Conservation (phyloP, 2,888 invertebrate species). For the Seladonia tumulorum region DNA sequence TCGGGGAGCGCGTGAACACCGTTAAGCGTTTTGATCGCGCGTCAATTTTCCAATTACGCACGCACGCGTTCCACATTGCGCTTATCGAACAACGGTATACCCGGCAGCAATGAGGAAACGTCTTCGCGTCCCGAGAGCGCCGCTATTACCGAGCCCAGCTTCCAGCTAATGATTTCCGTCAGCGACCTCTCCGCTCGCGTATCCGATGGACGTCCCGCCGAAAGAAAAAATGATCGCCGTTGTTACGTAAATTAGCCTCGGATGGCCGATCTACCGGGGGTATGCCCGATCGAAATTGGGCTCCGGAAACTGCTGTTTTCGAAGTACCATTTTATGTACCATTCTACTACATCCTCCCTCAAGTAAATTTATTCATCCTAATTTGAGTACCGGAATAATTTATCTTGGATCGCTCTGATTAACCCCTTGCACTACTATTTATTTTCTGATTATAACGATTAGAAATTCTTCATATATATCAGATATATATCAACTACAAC, state of each 20-base stretch:
- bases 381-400: too few relatives aligned
- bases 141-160: conserved; percentile 55
- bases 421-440: too few relatives aligned
- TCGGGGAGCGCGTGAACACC: conserved; percentile 52
- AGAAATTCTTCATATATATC: too few relatives aligned
- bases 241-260: conserved; percentile 13
- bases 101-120: conserved; percentile 76
- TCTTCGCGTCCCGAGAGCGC: conserved; percentile 47
- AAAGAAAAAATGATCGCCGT: conserved; percentile 26
- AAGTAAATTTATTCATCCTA: too few relatives aligned
- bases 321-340: too few relatives aligned
- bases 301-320: neutral
- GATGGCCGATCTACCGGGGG: neutral
- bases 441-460: too few relatives aligned
- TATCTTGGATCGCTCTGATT: too few relatives aligned
- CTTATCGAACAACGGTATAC: conserved; percentile 76
- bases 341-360: too few relatives aligned
- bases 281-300: neutral
- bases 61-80: conserved; percentile 69
- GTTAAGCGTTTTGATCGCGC: conserved; percentile 70
- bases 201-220: conserved; percentile 33
- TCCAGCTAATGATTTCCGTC: conserved; percentile 73
- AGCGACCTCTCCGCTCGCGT: conserved; percentile 45
- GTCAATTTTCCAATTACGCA: conserved; percentile 76
- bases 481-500: too few relatives aligned